Evolutionary conservation across 1,140 invertebrate species (phyloP).

Genomic region (Lucilia cuprina): DNA sequence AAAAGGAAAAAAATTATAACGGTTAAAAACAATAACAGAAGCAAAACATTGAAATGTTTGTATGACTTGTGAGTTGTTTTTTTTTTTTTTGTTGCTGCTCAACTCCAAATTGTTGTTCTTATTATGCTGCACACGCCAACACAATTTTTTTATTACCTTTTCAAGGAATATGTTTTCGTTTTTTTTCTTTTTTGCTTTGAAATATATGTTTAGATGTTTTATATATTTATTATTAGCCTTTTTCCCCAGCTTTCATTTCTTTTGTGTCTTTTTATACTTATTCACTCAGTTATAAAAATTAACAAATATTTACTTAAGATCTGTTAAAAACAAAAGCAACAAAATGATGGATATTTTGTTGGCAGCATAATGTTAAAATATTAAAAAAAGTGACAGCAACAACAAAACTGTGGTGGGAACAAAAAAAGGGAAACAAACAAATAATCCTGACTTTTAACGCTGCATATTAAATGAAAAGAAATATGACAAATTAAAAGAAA

Average conservation of each 20-base stretch:
- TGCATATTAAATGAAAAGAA: no score
- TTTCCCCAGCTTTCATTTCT: background rate
- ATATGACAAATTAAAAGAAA: no score
- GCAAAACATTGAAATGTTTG: background rate
- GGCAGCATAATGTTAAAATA: no score
- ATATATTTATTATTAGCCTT: background rate
- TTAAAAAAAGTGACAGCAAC: no score
- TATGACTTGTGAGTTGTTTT: background rate
- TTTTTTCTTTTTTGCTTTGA: no score
- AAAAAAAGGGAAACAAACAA: no score
- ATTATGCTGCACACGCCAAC: conserved; percentile 1
- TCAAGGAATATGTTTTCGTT: background rate
- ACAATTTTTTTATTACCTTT: background rate
- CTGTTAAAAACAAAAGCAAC: no score
- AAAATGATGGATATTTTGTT: no score
- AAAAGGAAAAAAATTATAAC: background rate
- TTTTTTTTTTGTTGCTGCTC: background rate
- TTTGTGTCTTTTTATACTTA: background rate
- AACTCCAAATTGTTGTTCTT: background rate
- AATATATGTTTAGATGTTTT: no score
- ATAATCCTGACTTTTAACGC: no score
- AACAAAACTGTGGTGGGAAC: no score
- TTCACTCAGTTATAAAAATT: background rate
- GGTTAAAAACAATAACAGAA: background rate
- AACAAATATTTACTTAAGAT: no score